A percentile compares a stretch with the other conserved stretches of the same genome.
Evolutionary conservation across 1,140 invertebrate genomes (phyloP).

Genomic region (Heterodera carotae): DNA sequence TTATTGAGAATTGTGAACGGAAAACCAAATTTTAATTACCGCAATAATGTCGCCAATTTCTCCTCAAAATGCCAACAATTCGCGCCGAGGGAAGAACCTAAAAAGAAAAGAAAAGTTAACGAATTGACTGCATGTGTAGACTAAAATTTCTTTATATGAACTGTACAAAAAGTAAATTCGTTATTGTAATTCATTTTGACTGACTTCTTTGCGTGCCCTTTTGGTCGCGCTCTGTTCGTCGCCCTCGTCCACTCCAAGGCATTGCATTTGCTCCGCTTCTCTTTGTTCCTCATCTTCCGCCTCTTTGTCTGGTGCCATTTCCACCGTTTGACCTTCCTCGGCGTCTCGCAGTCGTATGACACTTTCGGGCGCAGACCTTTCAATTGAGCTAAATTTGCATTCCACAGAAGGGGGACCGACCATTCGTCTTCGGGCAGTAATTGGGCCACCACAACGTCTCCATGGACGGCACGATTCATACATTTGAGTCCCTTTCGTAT

Average conservation of each 20-base stretch:
- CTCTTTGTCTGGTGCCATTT: slow-evolving; percentile 37
- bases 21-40: no score
- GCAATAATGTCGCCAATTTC: slow-evolving; percentile 95
- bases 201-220: slow-evolving; percentile 82
- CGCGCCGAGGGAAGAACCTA: slow-evolving; percentile 74
- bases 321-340: slow-evolving; percentile 61
- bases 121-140: no score
- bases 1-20: no score
- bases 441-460: slow-evolving; percentile 88
- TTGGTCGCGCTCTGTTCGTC: slow-evolving; percentile 4
- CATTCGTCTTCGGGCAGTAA: slow-evolving; percentile 86
- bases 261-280: no score
- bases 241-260: no score
- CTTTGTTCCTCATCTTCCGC: slow-evolving; percentile 32
- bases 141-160: no score
- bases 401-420: slow-evolving; percentile 68
- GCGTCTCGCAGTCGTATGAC: slow-evolving; percentile 63
- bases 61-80: slow-evolving; percentile 90
- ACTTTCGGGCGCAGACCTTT: slow-evolving; percentile 71
- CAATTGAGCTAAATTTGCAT: not conserved
- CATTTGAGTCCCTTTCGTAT: slow-evolving; percentile 32
- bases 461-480: slow-evolving; percentile 88
- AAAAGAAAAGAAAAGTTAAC: slow-evolving; percentile 21
- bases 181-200: slow-evolving; percentile 71
- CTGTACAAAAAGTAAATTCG: not conserved